Base-by-base conservation (phyloP, 2,797 vertebrate species). In the Enteromius viviparus region DNA sequence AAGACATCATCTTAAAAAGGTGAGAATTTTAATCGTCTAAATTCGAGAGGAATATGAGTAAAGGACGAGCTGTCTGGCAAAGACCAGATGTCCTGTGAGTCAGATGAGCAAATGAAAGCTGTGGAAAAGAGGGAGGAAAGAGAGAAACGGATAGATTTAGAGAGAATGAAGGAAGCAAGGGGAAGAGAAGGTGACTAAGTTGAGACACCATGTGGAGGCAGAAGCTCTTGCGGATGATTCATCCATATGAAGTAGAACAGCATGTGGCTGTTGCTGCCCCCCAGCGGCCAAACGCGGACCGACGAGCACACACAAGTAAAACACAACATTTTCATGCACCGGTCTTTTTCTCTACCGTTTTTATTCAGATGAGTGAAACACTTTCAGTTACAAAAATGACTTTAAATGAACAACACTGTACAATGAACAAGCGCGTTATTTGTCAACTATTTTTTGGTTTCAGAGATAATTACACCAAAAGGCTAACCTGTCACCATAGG, bases 371-470 rank as follows among this genome's bases (percentile, higher is more conserved):
- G 94, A 94, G 94, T 94, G 93, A 95, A 95, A 95, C 95, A 96
- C 95, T 93, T 95, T 94, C 93, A 95, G 94, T 95, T 96, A 96
- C 95, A 96, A 96, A 96, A 95, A 96, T 94, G 93, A 94, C 94
- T 94, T 95, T 92, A 95, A 94, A 95, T 95, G 92, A 95, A 95
- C 93, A 94, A 95, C 94, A 95, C 94, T 95, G 93, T 95, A 96
- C 95, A 95, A 94, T 95, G 94, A 94, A 94, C 94, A 95, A 94
- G 94, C 93, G 92, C 93, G 91, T 92, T 92, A 92, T 91, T 94
- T 94, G 93, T 93, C 91, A 93, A 90, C 91, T 90, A 91, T 90
- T 94, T 93, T 94, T 89, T 89, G 87, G 88, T 92, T 95, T 94
- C 93, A 92, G 94, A 95, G 94, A 94, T 94, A 94, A 94, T 93